These are phyloP conservation scores for Cichladusa arquata DNA, from an alignment of 2,113 vertebrate species.

Conservation along the genomic window DNA sequence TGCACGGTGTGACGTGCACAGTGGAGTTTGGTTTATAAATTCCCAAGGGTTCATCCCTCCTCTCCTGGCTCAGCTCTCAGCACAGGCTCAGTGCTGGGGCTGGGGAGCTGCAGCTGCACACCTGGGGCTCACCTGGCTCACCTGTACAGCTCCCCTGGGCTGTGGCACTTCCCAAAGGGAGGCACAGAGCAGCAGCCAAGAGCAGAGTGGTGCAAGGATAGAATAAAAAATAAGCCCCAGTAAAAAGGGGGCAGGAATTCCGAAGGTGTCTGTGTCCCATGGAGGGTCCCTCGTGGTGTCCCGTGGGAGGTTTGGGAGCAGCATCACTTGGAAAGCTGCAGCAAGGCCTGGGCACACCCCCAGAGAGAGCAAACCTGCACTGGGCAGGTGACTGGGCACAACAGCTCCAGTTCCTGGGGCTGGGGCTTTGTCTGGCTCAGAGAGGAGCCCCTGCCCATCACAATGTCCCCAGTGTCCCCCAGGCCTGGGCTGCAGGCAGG, in stretches of 20 bases:
- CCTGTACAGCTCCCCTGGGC: not conserved
- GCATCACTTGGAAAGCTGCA: not conserved
- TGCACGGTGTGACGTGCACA: rapidly evolving
- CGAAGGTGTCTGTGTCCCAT: rapidly evolving
- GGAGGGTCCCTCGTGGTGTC: not conserved
- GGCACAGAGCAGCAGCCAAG: rapidly evolving
- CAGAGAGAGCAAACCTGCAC: not conserved
- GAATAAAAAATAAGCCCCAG: not conserved
- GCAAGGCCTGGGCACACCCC: not conserved
- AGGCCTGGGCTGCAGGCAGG: too few relatives aligned
- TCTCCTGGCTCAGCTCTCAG: not conserved
- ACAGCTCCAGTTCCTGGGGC: rapidly evolving
- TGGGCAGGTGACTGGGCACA: rapidly evolving
- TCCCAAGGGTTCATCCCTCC: rapidly evolving
- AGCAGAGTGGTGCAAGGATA: rapidly evolving
- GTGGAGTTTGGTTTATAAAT: rapidly evolving
- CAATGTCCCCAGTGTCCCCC: rapidly evolving
- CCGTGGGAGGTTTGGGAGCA: rapidly evolving
- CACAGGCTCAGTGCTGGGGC: not conserved
- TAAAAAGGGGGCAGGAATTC: not conserved
- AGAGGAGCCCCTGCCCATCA: too few relatives aligned
- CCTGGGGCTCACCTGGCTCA: not conserved
- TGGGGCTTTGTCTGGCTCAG: not conserved
- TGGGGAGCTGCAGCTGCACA: too few relatives aligned
- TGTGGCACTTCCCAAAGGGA: rapidly evolving